These are phyloP conservation scores for Venturia canescens DNA, from an alignment of 1,140 invertebrate genomes.

Conservation along the genomic window DNA sequence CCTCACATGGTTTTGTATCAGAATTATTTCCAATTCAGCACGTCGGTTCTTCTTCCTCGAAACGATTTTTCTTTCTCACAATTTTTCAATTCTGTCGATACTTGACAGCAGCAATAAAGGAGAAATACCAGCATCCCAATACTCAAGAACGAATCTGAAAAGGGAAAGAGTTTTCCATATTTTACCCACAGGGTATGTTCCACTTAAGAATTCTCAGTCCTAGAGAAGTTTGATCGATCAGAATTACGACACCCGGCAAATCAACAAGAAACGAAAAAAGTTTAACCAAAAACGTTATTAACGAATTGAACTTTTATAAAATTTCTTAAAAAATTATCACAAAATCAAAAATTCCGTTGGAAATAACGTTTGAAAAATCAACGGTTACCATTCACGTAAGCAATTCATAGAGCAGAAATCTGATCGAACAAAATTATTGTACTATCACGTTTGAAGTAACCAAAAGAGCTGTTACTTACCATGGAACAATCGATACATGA, in stretches of 20 bases:
- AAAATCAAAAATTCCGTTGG: no score
- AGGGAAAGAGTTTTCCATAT: constrained; percentile 46
- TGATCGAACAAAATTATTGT: background rate
- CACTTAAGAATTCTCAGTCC: no score
- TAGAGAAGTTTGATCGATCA: no score
- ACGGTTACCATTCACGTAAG: constrained; percentile 2
- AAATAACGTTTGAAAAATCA: constrained; percentile 29
- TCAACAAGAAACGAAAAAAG: no score
- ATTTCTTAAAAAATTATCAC: no score
- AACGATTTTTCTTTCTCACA: constrained; percentile 52
- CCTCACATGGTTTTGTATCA: background rate
- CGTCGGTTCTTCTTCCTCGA: constrained; percentile 5
- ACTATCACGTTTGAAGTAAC: no score
- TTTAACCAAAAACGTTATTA: no score
- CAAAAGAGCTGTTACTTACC: constrained; percentile 56
- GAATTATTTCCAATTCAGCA: constrained; percentile 28
- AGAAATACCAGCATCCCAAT: constrained; percentile 68
- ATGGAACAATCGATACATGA: constrained; percentile 76
- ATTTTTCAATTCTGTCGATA: constrained; percentile 73
- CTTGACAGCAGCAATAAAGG: constrained; percentile 78
- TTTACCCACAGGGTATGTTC: no score
- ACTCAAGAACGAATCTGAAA: constrained; percentile 69
- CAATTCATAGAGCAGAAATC: background rate
- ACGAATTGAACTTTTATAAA: no score
- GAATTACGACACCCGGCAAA: no score